Evolutionary conservation across 2,113 vertebrate species (phyloP).

Genomic region (Sterrhoptilus dennistouni): DNA sequence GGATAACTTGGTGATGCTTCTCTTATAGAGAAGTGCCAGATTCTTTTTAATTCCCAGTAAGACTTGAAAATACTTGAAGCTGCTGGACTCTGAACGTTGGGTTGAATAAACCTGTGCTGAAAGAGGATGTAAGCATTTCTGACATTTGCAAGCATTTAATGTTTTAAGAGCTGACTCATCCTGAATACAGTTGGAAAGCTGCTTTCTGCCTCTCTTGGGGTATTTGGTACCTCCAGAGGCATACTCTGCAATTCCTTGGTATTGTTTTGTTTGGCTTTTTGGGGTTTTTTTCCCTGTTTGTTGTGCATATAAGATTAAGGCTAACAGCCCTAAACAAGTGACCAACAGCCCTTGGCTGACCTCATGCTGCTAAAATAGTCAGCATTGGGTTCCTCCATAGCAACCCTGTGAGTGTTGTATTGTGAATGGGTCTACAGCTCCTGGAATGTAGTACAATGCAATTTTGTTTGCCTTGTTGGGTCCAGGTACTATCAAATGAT

Average conservation of each 20-base stretch:
- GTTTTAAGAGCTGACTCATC: neutral
- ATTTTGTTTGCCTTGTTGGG: slow-evolving; percentile 60
- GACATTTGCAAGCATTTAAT: neutral
- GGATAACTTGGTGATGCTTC: neutral
- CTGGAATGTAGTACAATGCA: slow-evolving; percentile 54
- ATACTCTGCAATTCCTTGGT: neutral
- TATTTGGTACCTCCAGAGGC: neutral
- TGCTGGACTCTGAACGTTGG: neutral
- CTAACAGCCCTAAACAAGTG: neutral
- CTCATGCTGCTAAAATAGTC: neutral
- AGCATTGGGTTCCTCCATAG: slow-evolving; percentile 27
- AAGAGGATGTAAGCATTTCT: neutral
- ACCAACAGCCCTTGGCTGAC: slow-evolving; percentile 6
- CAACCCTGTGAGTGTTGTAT: slow-evolving; percentile 13
- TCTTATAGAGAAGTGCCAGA: neutral
- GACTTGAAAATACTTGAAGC: neutral
- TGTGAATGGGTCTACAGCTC: neutral
- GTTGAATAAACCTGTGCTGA: neutral
- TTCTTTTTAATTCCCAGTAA: neutral
- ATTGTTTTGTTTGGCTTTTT: neutral
- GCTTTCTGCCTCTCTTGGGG: neutral
- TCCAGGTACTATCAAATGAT: slow-evolving; percentile 70
- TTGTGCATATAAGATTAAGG: neutral
- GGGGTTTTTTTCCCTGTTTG: neutral
- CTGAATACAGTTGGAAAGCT: neutral